Evolutionary conservation across 2,797 vertebrate species (phyloP).

Genomic region (Notolabrus celidotus): DNA sequence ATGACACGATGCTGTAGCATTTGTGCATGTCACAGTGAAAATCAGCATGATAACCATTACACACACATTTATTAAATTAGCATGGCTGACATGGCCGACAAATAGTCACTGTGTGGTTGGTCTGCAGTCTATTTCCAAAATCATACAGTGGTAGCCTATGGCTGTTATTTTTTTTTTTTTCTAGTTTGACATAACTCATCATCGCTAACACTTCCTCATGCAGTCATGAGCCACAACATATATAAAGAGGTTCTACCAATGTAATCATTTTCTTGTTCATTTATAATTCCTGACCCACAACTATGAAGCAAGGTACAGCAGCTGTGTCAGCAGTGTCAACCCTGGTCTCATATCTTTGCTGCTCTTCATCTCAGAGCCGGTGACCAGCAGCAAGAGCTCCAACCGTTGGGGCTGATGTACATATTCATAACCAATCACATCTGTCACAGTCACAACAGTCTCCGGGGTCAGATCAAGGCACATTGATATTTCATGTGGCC

Average conservation of each 20-base stretch:
- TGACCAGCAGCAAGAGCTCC: slow-evolving; percentile 63
- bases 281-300: slow-evolving; percentile 37
- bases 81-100: slow-evolving; percentile 27
- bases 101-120: slow-evolving; percentile 17
- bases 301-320: slow-evolving; percentile 36
- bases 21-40: slow-evolving; percentile 40
- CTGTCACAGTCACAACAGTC: slow-evolving; percentile 69
- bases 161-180: slow-evolving; percentile 16
- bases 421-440: slow-evolving; percentile 70
- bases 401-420: slow-evolving; percentile 53
- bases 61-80: slow-evolving; percentile 35
- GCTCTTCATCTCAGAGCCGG: slow-evolving; percentile 34
- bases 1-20: slow-evolving; percentile 30
- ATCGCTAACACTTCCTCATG: slow-evolving; percentile 31
- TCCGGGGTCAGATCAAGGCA: slow-evolving; percentile 77
- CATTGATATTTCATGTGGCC: slow-evolving; percentile 74
- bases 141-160: slow-evolving; percentile 30
- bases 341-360: slow-evolving; percentile 28
- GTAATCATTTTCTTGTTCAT: slow-evolving; percentile 1
- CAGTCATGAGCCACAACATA: slow-evolving; percentile 23
- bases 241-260: slow-evolving; percentile 5
- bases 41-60: slow-evolving; percentile 31
- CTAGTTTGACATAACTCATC: slow-evolving; percentile 32
- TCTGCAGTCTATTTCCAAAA: slow-evolving; percentile 35
- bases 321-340: slow-evolving; percentile 19